Percentiles rank a stretch among this genome's conserved stretches.
These are phyloP conservation scores for Prunella fulvescens DNA, from an alignment of 2,113 vertebrate species.

Conservation along the genomic window DNA sequence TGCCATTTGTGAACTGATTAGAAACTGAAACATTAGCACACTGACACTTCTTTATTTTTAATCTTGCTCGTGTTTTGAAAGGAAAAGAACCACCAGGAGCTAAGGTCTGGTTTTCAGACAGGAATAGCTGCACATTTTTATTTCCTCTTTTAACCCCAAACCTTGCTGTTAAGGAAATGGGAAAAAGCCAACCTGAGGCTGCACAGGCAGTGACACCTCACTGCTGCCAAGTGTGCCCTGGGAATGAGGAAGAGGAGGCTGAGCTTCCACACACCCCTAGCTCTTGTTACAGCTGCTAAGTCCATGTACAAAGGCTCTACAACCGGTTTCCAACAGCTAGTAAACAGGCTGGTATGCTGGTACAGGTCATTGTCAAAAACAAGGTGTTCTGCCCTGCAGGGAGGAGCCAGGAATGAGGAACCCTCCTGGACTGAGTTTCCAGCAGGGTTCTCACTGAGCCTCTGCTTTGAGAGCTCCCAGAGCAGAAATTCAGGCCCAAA, in stretches of 20 bases:
- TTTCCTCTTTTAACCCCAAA: conserved; percentile 61
- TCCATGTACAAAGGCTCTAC: background rate
- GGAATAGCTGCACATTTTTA: background rate
- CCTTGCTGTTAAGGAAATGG: conserved; percentile 16
- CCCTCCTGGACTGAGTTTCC: background rate
- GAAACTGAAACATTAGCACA: conserved; percentile 53
- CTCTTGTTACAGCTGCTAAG: background rate
- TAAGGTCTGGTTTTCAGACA: conserved; percentile 20
- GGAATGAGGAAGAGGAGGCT: background rate
- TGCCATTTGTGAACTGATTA: conserved; percentile 66
- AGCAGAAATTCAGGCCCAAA: background rate
- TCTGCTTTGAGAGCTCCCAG: background rate
- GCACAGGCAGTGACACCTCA: background rate
- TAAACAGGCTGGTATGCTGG: background rate
- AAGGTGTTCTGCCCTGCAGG: background rate
- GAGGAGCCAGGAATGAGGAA: conserved; percentile 20
- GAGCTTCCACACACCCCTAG: background rate
- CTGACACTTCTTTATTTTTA: conserved; percentile 41
- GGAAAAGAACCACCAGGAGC: background rate
- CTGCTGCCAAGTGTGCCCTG: background rate
- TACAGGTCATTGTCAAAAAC: background rate
- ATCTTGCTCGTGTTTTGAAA: conserved; percentile 7
- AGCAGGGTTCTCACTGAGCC: background rate
- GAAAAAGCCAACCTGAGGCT: background rate
- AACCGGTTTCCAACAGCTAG: background rate